These are phyloP conservation scores for Chamaetylas fuelleborni DNA, from an alignment of 2,113 vertebrate species.

Conservation along the genomic window DNA sequence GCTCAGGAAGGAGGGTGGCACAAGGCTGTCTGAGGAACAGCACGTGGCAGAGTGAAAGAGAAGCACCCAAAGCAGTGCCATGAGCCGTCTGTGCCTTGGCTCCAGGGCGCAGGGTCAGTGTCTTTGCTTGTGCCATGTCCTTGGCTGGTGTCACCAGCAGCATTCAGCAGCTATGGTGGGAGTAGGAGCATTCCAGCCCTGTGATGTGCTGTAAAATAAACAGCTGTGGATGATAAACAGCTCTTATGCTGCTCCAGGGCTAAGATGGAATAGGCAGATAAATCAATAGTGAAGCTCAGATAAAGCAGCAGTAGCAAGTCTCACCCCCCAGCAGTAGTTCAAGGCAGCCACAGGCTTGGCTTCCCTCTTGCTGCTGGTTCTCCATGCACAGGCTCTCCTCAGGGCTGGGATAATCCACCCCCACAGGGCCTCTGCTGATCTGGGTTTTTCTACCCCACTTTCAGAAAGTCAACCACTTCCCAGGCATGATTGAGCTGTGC, in stretches of 20 bases:
- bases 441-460: slow-evolving; percentile 5
- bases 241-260: not conserved
- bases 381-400: rapidly evolving
- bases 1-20: not conserved
- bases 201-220: not conserved
- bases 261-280: not conserved
- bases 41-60: not conserved
- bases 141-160: not conserved
- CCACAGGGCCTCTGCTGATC: rapidly evolving
- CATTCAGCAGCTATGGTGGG: not conserved
- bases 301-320: not conserved
- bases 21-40: rapidly evolving
- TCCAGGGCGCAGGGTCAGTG: not conserved
- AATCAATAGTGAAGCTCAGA: not conserved
- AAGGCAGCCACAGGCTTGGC: not conserved
- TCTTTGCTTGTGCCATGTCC: not conserved
- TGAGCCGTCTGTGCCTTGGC: rapidly evolving
- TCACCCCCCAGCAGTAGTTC: not conserved
- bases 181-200: not conserved
- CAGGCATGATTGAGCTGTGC: slow-evolving; percentile 81
- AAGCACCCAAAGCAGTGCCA: not conserved
- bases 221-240: not conserved
- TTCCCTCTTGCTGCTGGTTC: not conserved
- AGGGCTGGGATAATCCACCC: rapidly evolving
- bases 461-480: slow-evolving; percentile 83